Percentiles rank a stretch among this genome's conserved stretches.
These are phyloP conservation scores for Hesperia comma DNA, from an alignment of 2,888 invertebrate genomes.

Conservation along the genomic window DNA sequence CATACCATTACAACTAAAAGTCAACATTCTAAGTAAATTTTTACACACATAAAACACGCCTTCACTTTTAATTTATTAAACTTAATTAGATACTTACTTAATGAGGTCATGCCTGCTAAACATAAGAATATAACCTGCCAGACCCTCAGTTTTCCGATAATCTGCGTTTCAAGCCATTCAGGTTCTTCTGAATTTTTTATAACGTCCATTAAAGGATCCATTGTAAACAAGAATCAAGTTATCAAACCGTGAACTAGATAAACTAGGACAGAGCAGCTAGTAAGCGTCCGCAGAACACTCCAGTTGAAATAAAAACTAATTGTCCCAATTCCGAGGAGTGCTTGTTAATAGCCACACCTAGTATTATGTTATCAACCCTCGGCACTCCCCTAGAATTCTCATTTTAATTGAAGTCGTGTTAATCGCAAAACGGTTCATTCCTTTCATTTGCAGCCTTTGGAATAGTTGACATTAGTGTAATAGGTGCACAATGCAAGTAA, in stretches of 20 bases:
- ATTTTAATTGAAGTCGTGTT: conserved; percentile 43
- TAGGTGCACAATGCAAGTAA: background rate
- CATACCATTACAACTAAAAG: conserved; percentile 91
- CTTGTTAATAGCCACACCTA: conserved; percentile 69
- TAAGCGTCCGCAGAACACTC: conserved; percentile 54
- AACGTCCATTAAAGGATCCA: conserved; percentile 74
- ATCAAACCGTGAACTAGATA: conserved; percentile 36
- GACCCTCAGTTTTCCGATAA: conserved; percentile 87
- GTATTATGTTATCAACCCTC: conserved; percentile 61
- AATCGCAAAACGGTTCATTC: conserved; percentile 30
- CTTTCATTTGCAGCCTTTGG: conserved; percentile 4
- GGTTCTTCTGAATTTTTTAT: conserved; percentile 79
- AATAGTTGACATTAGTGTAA: conserved; percentile 1
- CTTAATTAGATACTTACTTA: conserved; percentile 80
- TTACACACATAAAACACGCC: background rate
- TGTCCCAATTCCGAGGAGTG: conserved; percentile 75
- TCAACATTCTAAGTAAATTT: background rate
- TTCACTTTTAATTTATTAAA: background rate
- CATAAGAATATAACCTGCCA: conserved; percentile 93
- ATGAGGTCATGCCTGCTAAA: conserved; percentile 84
- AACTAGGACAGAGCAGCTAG: conserved; percentile 43
- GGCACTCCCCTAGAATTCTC: conserved; percentile 58
- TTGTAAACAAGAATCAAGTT: conserved; percentile 42
- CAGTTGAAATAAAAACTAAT: conserved; percentile 66
- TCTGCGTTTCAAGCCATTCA: conserved; percentile 89